Percentiles rank a stretch among this genome's conserved stretches.
phyloP scores from a whole-genome alignment of 2,113 vertebrate species.

The Lepus americanus region DNA sequence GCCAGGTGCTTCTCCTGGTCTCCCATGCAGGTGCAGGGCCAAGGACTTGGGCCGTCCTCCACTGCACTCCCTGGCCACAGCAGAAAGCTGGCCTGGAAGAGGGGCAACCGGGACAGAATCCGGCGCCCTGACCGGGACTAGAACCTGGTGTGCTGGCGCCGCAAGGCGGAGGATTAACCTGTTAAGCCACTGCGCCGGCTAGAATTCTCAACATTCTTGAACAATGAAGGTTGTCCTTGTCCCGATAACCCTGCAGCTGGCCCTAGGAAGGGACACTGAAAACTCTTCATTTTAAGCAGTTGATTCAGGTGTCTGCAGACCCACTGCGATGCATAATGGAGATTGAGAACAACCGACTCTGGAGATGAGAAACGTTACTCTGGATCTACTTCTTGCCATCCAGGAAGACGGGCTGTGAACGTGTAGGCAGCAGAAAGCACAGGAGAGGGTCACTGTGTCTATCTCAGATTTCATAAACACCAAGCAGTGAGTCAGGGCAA shows the following conservation, averaged over 20 bases:
- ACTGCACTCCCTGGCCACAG: no score
- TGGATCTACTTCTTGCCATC: background rate
- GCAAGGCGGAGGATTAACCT: no score
- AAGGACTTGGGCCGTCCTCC: no score
- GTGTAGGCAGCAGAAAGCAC: background rate
- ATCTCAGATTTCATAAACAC: background rate
- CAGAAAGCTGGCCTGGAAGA: no score
- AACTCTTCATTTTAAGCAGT: slow-evolving; percentile 18
- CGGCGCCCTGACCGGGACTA: no score
- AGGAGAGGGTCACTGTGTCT: background rate
- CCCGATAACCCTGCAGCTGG: background rate
- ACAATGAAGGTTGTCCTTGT: no score
- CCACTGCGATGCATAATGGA: background rate
- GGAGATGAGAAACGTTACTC: background rate
- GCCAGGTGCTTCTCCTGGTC: no score
- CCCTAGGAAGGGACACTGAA: background rate
- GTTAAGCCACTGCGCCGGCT: background rate
- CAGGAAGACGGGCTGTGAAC: background rate
- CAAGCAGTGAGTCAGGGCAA: background rate
- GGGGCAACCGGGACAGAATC: no score
- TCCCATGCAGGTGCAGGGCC: no score
- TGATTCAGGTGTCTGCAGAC: background rate
- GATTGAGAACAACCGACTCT: background rate
- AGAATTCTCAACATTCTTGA: no score
- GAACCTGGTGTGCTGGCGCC: no score